Evolutionary conservation across 2,888 invertebrate genomes (phyloP).

Genomic region (Catocala fraxini): DNA sequence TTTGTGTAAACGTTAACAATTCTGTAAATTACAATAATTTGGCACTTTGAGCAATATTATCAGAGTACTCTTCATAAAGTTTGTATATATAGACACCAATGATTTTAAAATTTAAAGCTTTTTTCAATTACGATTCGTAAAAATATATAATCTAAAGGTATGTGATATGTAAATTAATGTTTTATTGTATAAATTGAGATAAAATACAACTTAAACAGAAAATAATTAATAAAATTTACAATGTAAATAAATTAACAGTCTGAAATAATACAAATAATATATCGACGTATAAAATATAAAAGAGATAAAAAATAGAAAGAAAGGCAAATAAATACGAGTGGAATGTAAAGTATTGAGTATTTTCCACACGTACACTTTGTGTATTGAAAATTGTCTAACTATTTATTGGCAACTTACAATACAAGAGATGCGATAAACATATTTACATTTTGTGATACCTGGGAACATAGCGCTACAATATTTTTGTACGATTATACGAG

Average conservation of each 20-base stretch:
- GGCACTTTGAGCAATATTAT: slow-evolving; percentile 63
- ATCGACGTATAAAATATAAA: slow-evolving; percentile 39
- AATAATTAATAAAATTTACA: slow-evolving; percentile 26
- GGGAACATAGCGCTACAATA: slow-evolving; percentile 3
- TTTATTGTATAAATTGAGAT: slow-evolving; percentile 7
- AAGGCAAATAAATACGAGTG: slow-evolving; percentile 39
- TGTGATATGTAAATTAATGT: slow-evolving; percentile 1
- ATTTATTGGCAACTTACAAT: slow-evolving; percentile 30
- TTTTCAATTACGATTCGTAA: slow-evolving; percentile 2
- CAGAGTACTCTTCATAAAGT: slow-evolving; percentile 25
- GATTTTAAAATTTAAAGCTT: slow-evolving; percentile 10
- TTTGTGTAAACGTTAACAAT: slow-evolving; percentile 29
- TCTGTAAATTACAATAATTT: slow-evolving; percentile 45
- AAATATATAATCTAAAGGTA: slow-evolving; percentile 6
- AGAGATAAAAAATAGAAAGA: slow-evolving; percentile 29
- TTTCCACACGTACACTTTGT: slow-evolving; percentile 35
- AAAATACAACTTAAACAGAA: slow-evolving; percentile 24
- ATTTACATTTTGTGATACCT: slow-evolving; percentile 31
- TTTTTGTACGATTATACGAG: background rate
- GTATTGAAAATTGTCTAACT: slow-evolving; percentile 24
- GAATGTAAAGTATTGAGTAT: slow-evolving; percentile 49
- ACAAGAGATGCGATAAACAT: slow-evolving; percentile 32
- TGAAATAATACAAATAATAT: slow-evolving; percentile 24
- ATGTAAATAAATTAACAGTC: slow-evolving; percentile 35
- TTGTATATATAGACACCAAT: slow-evolving; percentile 8